phyloP scores from a whole-genome alignment of 64 coral and sea anemone species.

The Orbicella faveolata region DNA sequence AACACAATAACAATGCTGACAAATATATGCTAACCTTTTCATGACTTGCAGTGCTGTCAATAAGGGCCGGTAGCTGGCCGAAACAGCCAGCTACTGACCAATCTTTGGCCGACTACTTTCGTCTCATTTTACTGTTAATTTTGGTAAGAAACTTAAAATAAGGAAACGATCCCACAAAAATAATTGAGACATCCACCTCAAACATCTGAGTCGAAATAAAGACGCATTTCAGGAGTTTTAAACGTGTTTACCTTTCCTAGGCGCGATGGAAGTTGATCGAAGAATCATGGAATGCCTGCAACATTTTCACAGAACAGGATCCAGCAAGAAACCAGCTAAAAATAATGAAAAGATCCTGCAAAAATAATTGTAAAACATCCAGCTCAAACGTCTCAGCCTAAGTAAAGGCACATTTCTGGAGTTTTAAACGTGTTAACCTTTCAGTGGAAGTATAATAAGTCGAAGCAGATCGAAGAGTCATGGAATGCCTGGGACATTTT shows the following conservation, averaged over 20 bases:
- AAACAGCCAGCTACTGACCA: neutral
- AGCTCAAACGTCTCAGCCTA: neutral
- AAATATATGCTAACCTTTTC: no score
- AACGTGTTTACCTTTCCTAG: neutral
- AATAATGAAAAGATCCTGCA: neutral
- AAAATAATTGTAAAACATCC: neutral
- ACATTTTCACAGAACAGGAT: no score
- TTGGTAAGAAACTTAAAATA: no score
- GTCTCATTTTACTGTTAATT: no score
- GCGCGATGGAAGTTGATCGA: no score
- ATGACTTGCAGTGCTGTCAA: neutral
- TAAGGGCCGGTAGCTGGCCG: neutral
- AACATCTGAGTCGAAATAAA: no score
- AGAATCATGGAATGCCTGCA: no score
- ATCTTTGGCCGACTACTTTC: no score
- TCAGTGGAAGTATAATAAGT: no score
- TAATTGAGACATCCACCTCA: no score
- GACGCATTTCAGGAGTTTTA: neutral
- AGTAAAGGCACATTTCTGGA: neutral
- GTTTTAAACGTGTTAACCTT: neutral
- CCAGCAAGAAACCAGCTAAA: neutral
- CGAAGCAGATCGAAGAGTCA: constrained; percentile 8
- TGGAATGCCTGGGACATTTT: constrained; percentile 53
- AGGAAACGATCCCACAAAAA: no score
- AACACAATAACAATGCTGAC: no score